Base-by-base conservation (phyloP, 2,797 vertebrate genomes). In the Oreortyx pictus region DNA sequence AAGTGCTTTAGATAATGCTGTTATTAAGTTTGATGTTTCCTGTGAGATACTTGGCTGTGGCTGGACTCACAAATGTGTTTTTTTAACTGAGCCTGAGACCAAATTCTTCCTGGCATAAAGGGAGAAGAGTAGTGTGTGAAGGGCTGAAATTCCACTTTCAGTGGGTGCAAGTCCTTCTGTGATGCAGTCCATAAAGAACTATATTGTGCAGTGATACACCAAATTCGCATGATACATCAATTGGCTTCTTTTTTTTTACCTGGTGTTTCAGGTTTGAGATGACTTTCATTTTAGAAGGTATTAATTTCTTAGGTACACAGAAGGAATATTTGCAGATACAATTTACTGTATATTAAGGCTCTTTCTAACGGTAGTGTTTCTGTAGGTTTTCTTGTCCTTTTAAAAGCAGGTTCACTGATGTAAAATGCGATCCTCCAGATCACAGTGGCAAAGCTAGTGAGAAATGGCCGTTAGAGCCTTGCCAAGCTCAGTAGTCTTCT, bases 1-100 rank as follows among this genome's bases (percentile, higher is more conserved):
- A 84, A 94, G 68, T 96, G 77, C 85, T 93, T 82, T 84, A 88
- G 95, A 82, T 94, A 91, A 95, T 92, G 71, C 57, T 0, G 15
- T 83, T 95, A 79, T 95, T 93, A 96, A 96, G 65, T 89, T 90
- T 96, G 80, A 95, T 93, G 80, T 91, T 95, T 95, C 88, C 91
- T 94, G 61, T 90, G 94, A 89, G 82, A 76, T 77, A 33, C 77
- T 86, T 90, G 71, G 33, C 85, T 82, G 83, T 77, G 87, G 77
- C 79, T 77, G 66, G 77, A 84, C 88, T 95, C 81, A 62, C 43
- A 89, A 91, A 86, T 6, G 19, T 90, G 78, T 64, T 81, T 90
- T 82, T 78, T 90, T 68, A 67, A 87, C 89, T 91, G 93, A 93
- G 71, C 35, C 57, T 44, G 84, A 66, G 68, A 92, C 35, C 84